phyloP scores from a whole-genome alignment of 2,888 invertebrate species.

The Elegia similella region DNA sequence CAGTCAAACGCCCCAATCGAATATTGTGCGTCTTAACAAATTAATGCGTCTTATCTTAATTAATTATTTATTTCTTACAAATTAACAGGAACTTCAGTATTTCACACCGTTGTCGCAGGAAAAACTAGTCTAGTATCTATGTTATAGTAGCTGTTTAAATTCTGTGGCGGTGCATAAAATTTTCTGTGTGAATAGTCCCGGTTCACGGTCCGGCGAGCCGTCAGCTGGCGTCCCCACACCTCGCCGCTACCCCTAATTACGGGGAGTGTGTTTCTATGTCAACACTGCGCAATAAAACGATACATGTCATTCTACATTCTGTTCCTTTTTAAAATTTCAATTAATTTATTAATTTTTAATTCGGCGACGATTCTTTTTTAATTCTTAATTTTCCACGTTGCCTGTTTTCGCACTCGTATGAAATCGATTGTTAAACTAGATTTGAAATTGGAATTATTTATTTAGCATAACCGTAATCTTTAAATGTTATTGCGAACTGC shows the following conservation, averaged over 20 bases:
- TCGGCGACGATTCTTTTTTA: not conserved
- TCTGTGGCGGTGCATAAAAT: constrained; percentile 40
- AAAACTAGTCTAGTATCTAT: not conserved
- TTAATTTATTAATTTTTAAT: not conserved
- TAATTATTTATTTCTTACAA: too few relatives aligned
- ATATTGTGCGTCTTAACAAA: too few relatives aligned
- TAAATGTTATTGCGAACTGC: not conserved
- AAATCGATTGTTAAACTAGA: too few relatives aligned
- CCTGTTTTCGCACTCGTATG: not conserved
- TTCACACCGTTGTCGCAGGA: too few relatives aligned
- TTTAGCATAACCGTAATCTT: not conserved
- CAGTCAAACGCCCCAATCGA: too few relatives aligned
- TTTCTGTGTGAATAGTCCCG: constrained; percentile 49
- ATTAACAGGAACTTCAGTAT: too few relatives aligned
- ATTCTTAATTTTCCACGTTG: not conserved
- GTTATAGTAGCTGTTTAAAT: constrained; percentile 8
- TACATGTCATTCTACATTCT: constrained; percentile 22
- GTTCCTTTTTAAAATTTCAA: constrained; percentile 17
- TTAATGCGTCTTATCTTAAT: too few relatives aligned
- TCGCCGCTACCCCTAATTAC: constrained; percentile 57
- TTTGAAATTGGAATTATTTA: not conserved
- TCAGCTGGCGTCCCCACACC: constrained; percentile 57
- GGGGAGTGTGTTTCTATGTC: constrained; percentile 64
- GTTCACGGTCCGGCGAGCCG: constrained; percentile 43
- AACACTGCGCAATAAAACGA: constrained; percentile 44